A percentile compares a stretch with the other conserved stretches of the same genome.
These are phyloP conservation scores for Nematostella vectensis DNA, from an alignment of 92 coral and sea anemone species.

Conservation along the genomic window DNA sequence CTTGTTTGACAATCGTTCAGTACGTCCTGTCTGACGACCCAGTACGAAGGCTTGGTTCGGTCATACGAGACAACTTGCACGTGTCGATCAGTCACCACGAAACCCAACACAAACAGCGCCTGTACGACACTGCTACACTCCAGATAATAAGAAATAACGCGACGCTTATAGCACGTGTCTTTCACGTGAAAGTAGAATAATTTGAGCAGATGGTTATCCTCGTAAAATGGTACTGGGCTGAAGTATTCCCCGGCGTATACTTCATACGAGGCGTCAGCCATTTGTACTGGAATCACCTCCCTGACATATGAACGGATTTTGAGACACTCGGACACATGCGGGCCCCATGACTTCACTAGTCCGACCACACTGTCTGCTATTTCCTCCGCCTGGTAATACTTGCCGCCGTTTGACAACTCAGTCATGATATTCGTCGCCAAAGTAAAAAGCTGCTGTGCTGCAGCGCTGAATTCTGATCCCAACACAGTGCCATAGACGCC, in stretches of 20 bases:
- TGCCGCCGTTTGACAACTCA: not conserved
- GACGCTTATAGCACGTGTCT: not conserved
- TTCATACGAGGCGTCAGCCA: not conserved
- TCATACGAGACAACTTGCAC: not conserved
- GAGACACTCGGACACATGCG: not conserved
- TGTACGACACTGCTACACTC: not conserved
- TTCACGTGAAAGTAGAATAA: not conserved
- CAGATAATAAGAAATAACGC: not conserved
- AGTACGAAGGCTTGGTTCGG: not conserved
- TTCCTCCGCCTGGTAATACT: not conserved
- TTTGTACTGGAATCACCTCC: not conserved
- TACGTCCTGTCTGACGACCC: slow-evolving; percentile 1
- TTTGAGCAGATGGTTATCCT: not conserved
- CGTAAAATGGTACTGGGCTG: not conserved
- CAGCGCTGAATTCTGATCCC: not conserved
- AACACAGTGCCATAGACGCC: not conserved
- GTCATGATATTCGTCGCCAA: not conserved
- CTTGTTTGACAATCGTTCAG: not conserved
- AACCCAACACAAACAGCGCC: not conserved
- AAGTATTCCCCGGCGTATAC: not conserved
- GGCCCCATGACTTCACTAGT: not conserved
- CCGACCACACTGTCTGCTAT: not conserved
- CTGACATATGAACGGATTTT: not conserved
- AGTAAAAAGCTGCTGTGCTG: not conserved
- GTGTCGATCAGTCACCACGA: not conserved